These are phyloP conservation scores for Lathronympha strigana DNA, from an alignment of 2,888 invertebrate species.

Conservation along the genomic window DNA sequence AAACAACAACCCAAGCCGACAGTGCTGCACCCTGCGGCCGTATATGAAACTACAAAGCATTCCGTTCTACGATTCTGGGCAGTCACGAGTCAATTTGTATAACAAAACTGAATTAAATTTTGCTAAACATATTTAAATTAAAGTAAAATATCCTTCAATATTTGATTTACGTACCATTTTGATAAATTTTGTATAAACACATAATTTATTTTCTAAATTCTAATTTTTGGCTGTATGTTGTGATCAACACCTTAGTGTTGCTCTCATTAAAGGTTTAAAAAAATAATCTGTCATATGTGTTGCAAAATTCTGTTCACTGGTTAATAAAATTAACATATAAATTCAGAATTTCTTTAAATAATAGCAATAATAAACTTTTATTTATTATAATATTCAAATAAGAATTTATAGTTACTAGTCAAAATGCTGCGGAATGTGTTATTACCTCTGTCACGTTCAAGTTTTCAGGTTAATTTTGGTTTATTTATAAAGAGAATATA, in stretches of 20 bases:
- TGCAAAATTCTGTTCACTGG: conserved; percentile 15
- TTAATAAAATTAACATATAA: not conserved
- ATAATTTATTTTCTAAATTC: not conserved
- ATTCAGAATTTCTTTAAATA: not conserved
- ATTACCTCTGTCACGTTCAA: conserved; percentile 53
- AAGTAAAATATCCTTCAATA: not conserved
- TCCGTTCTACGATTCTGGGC: conserved; percentile 52
- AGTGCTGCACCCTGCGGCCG: conserved; percentile 83
- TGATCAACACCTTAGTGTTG: not conserved
- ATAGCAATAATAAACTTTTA: not conserved
- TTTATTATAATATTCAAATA: not conserved
- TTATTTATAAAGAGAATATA: conserved; percentile 30
- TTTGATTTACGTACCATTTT: not conserved
- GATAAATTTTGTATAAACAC: not conserved
- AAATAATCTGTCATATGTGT: conserved; percentile 27
- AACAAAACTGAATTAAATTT: not conserved
- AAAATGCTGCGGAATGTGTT: conserved; percentile 57
- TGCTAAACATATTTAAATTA: not conserved
- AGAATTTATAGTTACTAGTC: conserved; percentile 50
- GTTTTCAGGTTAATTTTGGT: conserved; percentile 66
- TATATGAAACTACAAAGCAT: conserved; percentile 65
- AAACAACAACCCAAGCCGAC: conserved; percentile 92
- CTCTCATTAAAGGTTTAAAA: not conserved
- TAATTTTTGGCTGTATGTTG: conserved; percentile 11
- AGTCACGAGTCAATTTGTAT: not conserved